These are phyloP conservation scores for Temnothorax curvispinosus DNA, from an alignment of 1,140 invertebrate species.

Conservation along the genomic window DNA sequence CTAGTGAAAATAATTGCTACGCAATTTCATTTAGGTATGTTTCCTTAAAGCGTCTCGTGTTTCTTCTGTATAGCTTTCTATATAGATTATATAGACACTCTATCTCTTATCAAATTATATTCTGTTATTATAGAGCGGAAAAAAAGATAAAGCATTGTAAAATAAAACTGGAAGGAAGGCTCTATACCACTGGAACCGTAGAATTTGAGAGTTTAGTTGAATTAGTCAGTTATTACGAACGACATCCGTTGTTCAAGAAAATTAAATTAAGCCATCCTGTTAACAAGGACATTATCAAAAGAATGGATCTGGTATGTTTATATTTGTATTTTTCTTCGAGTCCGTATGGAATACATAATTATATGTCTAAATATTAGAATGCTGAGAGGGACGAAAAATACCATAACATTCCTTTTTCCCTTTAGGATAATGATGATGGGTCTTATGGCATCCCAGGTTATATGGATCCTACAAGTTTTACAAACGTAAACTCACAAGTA, in stretches of 20 bases:
- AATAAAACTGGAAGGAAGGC: slow-evolving; percentile 95
- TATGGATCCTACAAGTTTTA: slow-evolving; percentile 93
- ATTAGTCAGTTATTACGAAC: slow-evolving; percentile 96
- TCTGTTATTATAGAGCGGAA: slow-evolving; percentile 89
- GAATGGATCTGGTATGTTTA: slow-evolving; percentile 89
- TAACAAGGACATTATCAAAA: slow-evolving; percentile 91
- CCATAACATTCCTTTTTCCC: slow-evolving; percentile 22
- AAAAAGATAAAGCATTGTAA: slow-evolving; percentile 98
- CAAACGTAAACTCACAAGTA: slow-evolving; percentile 86
- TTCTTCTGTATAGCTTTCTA: background rate
- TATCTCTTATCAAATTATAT: background rate
- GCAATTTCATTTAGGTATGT: slow-evolving; percentile 97
- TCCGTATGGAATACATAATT: background rate
- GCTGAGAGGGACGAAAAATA: background rate
- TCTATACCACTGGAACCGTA: slow-evolving; percentile 95
- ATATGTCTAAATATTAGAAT: background rate
- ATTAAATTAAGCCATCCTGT: slow-evolving; percentile 95
- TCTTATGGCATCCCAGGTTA: slow-evolving; percentile 93
- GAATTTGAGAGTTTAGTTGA: slow-evolving; percentile 98
- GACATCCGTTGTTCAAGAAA: slow-evolving; percentile 95
- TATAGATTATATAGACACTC: slow-evolving; percentile 79
- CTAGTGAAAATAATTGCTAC: slow-evolving; percentile 93
- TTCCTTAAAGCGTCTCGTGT: background rate
- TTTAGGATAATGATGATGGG: slow-evolving; percentile 88
- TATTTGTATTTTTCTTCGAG: background rate